Evolutionary conservation across 2,888 invertebrate genomes (phyloP), one percentile per base, ranked within the genome.

Genomic region (Sussaba pulchella): DNA sequence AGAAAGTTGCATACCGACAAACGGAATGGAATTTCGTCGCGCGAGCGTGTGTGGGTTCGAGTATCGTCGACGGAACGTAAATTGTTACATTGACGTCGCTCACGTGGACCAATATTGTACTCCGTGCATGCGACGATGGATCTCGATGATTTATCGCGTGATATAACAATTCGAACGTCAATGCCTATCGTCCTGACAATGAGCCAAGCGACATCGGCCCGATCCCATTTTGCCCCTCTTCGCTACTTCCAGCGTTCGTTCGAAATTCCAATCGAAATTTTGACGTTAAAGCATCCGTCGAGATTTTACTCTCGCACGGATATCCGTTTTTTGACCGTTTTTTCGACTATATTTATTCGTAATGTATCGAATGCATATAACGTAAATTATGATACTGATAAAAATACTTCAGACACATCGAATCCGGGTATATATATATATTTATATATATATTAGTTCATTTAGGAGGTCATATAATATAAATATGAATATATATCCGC

Each of bases 131-230:
- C 82, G 21, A 17, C 50, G 31, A 83, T 85, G 84, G 85, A 24
- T 83, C 82, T 79, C 75, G 87, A 87, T 90, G 89, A 90, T 90
- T 90, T 90, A 90, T 90, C 88, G 87, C 86, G 88, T 89, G 89
- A 90, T 90, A 90, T 90, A 87, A 83, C 67, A 52, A 64, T 76
- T 73, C 71, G 80, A 79, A 66, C 67, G 82, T 77, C 76, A 82
- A 83, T 80, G 75, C 4, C 63, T 72, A 76, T 63, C 75, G n/a
- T n/a, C n/a, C n/a, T n/a, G n/a, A 75, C 70, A 73, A 69, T 57
- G 39, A 70, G n/a, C 66, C 64, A 66, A 70, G 59, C 52, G 61
- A 47, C 67, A 31, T 57, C 21, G 45, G 59, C 50, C 59, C 39
- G 10, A 57, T 36, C 43, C 59, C 73, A 52, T 75, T 57, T 76